Base-by-base conservation (phyloP, 2,888 invertebrate genomes). In the Caradrina clavipalpis region DNA sequence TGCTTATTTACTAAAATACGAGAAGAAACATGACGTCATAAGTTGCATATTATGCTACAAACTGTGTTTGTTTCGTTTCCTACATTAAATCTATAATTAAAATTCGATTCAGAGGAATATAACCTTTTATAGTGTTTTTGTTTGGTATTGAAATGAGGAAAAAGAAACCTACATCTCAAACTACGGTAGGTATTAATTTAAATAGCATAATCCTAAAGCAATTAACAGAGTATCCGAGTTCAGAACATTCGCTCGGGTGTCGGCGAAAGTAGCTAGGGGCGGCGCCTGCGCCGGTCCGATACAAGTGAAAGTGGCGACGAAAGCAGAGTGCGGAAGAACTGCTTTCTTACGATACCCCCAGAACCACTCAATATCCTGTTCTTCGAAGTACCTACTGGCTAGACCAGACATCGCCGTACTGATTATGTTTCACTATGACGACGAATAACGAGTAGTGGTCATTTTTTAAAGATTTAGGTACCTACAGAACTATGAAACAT, bases 281-380 rank as follows among this genome's bases (percentile, higher is more conserved):
- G 80, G 78, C 83, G 77, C 79, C 76, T 72, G 73, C 85, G 84
- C 81, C 83, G 77, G 69, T 71, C 73, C 82, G 69, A 73, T 77
- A 76, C 83, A 81, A 89, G 91, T 90, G 91, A 92, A 92, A 92
- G 91, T 91, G 77, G 57, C 78, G 22, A 82, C 83, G 83, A 82
- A 80, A 84, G 82, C 78, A 65, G 69, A 80, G 69, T 76, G 82
- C 89, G 87, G 88, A 89, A 89, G 88, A 85, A 80, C 84, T 78
- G 89, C 89, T 90, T 88, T 90, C 90, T 77, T 86, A 80, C 69
- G 45, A 65, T 67, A 64, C 71, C 72, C 69, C 74, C 71, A 69
- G 68, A 61, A 64, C 68, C 49, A 70, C 26, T 76, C 53, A 50
- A 79, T 83, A 86, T 87, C 89, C 88, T 88, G 86, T 78, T 83